Percentiles rank a stretch among this genome's conserved stretches.
Conservation (phyloP, 2,888 invertebrate genomes). For the Heliconius ethilla region DNA sequence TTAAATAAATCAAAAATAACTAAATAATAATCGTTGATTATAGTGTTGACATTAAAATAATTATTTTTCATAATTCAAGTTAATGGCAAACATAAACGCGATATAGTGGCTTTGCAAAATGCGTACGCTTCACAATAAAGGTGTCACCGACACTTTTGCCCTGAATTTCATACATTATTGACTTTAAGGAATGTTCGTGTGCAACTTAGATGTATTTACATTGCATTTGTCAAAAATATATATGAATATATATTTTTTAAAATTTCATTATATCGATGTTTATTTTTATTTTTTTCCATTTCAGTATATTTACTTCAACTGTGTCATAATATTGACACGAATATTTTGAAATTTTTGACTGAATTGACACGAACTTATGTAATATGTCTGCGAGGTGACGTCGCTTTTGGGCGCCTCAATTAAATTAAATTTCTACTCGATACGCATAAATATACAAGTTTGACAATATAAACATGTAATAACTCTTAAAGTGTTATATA, state of each 20-base stretch:
- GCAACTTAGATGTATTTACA: conserved; percentile 17
- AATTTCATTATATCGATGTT: conserved; percentile 1
- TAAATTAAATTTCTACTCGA: conserved; percentile 7
- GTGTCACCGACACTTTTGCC: conserved; percentile 42
- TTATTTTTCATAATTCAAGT: conserved; percentile 40
- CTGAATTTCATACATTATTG: conserved; percentile 37
- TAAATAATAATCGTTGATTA: conserved; percentile 10
- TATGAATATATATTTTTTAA: neutral
- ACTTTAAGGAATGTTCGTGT: conserved; percentile 29
- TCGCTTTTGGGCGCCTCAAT: conserved; percentile 12
- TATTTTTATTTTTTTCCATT: neutral
- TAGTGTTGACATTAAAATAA: conserved; percentile 36
- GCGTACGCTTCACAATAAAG: conserved; percentile 36
- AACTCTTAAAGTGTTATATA: neutral
- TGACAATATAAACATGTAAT: conserved; percentile 2
- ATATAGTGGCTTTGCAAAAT: conserved; percentile 26
- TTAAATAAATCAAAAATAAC: neutral
- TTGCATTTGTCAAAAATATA: conserved; percentile 14
- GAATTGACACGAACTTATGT: conserved; percentile 19
- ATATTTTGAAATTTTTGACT: too few species aligned
- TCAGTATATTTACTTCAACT: conserved; percentile 7
- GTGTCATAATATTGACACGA: conserved; percentile 18
- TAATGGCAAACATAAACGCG: conserved; percentile 33
- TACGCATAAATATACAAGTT: conserved; percentile 12
- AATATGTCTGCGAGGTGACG: conserved; percentile 13